phyloP scores from a whole-genome alignment of 1,140 invertebrate genomes.

The Bradysia coprophila region DNA sequence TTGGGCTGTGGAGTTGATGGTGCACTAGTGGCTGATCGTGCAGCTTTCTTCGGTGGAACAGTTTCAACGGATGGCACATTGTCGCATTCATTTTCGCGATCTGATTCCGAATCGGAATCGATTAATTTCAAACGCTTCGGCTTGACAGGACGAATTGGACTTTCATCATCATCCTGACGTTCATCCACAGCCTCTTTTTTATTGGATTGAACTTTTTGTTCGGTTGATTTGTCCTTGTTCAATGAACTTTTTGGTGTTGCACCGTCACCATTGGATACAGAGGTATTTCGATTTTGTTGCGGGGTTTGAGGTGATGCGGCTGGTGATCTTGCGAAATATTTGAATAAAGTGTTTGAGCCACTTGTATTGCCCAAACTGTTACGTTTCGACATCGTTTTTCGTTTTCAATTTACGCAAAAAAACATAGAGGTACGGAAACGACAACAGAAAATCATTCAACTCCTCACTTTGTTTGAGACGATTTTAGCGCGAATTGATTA shows the following conservation, averaged over 20 bases:
- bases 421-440: too few relatives aligned
- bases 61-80: not conserved
- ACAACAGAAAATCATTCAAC: too few relatives aligned
- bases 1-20: conserved; percentile 9
- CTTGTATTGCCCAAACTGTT: conserved; percentile 18
- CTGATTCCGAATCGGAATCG: not conserved
- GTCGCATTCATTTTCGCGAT: conserved; percentile 1
- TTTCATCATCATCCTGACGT: conserved; percentile 1
- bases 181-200: not conserved
- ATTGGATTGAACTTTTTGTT: conserved; percentile 8
- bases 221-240: conserved; percentile 7
- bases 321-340: conserved; percentile 34
- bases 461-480: too few relatives aligned
- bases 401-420: too few relatives aligned
- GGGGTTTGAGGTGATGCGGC: conserved; percentile 11
- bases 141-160: not conserved
- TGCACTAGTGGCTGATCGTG: conserved; percentile 4
- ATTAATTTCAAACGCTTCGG: conserved; percentile 11
- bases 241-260: conserved; percentile 16
- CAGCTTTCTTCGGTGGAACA: not conserved
- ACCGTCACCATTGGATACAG: not conserved
- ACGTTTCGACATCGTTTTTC: conserved; percentile 25
- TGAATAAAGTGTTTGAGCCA: conserved; percentile 31
- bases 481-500: too few relatives aligned
- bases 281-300: not conserved